Evolutionary conservation across 2,797 vertebrate species (phyloP).

Genomic region (Valencia hispanica): DNA sequence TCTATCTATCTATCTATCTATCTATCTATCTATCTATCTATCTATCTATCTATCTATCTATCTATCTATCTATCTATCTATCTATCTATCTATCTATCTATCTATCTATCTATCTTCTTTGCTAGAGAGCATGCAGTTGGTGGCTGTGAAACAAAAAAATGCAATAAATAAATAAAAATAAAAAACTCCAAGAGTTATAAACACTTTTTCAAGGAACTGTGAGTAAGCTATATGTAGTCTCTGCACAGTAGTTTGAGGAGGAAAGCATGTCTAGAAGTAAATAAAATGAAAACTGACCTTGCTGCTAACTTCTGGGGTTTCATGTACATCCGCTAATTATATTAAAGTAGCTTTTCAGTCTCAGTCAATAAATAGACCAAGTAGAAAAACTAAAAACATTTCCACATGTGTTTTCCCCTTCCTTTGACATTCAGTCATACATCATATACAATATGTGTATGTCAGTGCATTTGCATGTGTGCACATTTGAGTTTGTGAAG

Average conservation of each 20-base stretch:
- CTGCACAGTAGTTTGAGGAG: neutral
- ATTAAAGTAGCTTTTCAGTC: conserved; percentile 22
- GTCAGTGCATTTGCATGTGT: conserved; percentile 15
- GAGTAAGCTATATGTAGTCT: neutral
- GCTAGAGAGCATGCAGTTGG: too few relatives aligned
- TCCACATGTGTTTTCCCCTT: conserved; percentile 53
- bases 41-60: too few relatives aligned
- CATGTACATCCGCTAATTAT: conserved; percentile 7
- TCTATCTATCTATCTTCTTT: too few relatives aligned
- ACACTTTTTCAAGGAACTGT: neutral
- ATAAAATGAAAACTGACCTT: conserved; percentile 21
- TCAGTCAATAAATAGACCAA: conserved; percentile 12
- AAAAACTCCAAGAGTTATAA: neutral
- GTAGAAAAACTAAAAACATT: conserved; percentile 9
- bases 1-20: too few relatives aligned
- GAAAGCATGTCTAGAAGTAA: neutral
- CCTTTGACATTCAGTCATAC: conserved; percentile 42
- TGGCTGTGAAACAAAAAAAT: neutral
- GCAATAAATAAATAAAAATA: neutral
- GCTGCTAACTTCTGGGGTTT: conserved; percentile 4
- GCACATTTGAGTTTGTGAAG: conserved; percentile 8
- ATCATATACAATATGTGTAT: neutral
- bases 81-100: too few relatives aligned
- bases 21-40: too few relatives aligned
- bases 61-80: too few relatives aligned